These are phyloP conservation scores for Bruchidius siliquastri DNA, from an alignment of 2,888 invertebrate species.

Conservation along the genomic window DNA sequence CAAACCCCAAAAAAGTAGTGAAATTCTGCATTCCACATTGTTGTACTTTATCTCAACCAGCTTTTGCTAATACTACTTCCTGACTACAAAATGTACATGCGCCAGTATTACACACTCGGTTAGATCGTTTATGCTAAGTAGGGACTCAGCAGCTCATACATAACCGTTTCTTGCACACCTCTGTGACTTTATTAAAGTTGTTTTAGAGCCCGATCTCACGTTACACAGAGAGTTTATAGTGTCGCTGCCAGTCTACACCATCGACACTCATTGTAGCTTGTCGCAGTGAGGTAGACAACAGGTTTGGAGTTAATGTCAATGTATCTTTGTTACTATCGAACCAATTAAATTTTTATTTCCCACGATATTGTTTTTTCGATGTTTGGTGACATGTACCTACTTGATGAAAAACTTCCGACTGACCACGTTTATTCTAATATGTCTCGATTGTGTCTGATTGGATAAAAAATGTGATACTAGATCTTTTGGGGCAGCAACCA, in stretches of 20 bases:
- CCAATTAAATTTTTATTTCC: too few relatives aligned
- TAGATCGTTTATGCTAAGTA: not conserved
- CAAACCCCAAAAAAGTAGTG: too few relatives aligned
- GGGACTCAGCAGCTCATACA: not conserved
- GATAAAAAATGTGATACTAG: too few relatives aligned
- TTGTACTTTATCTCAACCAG: not conserved
- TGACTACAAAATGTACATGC: not conserved
- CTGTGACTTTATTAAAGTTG: constrained; percentile 20
- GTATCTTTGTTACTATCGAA: too few relatives aligned
- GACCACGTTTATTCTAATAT: too few relatives aligned
- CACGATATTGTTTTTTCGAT: too few relatives aligned
- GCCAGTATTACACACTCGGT: not conserved
- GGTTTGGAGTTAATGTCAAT: not conserved
- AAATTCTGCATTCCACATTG: too few relatives aligned
- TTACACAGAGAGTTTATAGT: constrained; percentile 14
- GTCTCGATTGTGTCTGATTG: too few relatives aligned
- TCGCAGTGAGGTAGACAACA: not conserved
- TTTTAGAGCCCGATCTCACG: constrained; percentile 16
- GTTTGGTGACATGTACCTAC: too few relatives aligned
- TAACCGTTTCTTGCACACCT: not conserved
- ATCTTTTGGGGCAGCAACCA: too few relatives aligned
- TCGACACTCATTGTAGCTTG: not conserved
- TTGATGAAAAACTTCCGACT: too few relatives aligned
- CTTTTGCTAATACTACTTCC: not conserved
- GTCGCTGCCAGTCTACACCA: not conserved